Evolutionary conservation across 2,888 invertebrate genomes (phyloP).

Genomic region (Rhingia campestris): DNA sequence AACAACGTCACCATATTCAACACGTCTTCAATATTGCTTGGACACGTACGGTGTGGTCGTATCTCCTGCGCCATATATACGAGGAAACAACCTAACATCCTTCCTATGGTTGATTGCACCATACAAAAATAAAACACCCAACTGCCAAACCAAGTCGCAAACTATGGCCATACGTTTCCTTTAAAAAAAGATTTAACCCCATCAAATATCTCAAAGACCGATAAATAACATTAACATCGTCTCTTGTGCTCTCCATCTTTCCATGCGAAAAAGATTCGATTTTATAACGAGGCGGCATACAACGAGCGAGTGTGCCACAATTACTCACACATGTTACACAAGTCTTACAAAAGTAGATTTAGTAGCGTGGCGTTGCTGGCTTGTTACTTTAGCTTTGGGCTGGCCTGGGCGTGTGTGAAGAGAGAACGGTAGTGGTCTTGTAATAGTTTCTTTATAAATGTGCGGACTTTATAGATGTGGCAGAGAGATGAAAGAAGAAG

Average conservation of each 20-base stretch:
- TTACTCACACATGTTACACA: conserved; percentile 68
- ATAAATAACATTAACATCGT: conserved; percentile 50
- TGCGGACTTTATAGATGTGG: conserved; percentile 16
- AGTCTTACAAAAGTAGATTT: conserved; percentile 26
- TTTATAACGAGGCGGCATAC: conserved; percentile 48
- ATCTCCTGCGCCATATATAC: background rate
- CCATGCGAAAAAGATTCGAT: conserved; percentile 51
- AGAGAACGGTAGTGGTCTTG: conserved; percentile 9
- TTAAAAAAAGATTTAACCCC: conserved; percentile 8
- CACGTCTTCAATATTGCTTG: conserved; percentile 24
- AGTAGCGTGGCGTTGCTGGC: background rate
- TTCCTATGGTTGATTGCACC: conserved; percentile 45
- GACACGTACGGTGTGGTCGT: no score
- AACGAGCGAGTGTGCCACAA: conserved; percentile 64
- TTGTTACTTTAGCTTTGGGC: conserved; percentile 16
- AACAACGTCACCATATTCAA: conserved; percentile 33
- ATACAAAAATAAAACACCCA: conserved; percentile 25
- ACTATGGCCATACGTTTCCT: conserved; percentile 1
- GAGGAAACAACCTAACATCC: background rate
- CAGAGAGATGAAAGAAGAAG: conserved; percentile 14
- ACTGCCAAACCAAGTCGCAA: conserved; percentile 37
- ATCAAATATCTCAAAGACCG: conserved; percentile 15
- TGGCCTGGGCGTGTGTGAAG: background rate
- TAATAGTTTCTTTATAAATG: conserved; percentile 39
- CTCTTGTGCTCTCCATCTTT: background rate